phyloP scores from a whole-genome alignment of 2,797 vertebrate species.

The Lophotriccus pileatus region DNA sequence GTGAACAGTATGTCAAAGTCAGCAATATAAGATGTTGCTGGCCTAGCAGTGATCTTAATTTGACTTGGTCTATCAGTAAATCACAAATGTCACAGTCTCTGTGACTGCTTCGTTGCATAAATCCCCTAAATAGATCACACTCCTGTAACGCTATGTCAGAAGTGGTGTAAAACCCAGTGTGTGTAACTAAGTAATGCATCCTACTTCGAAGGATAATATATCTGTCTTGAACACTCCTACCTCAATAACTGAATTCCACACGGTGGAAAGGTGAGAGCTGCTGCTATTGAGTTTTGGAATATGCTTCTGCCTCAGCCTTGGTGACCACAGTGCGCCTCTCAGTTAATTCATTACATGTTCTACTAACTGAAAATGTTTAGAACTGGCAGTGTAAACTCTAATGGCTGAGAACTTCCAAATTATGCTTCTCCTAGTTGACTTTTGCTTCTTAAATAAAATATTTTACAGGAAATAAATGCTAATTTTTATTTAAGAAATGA shows the following conservation, averaged over 20 bases:
- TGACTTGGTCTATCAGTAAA: neutral
- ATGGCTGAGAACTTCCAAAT: neutral
- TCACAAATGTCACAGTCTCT: neutral
- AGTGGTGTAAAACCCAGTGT: neutral
- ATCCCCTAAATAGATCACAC: neutral
- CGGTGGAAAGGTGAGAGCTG: neutral
- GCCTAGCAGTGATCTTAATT: neutral
- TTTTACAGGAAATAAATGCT: neutral
- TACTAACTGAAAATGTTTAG: neutral
- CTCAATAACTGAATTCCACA: neutral
- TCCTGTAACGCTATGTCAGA: neutral
- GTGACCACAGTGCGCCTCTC: neutral
- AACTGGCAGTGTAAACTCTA: neutral
- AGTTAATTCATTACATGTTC: neutral
- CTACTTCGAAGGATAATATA: neutral
- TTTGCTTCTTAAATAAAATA: neutral
- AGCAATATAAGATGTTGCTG: neutral
- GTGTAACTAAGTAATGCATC: neutral
- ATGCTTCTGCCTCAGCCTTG: neutral
- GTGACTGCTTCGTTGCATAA: neutral
- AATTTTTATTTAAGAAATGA: neutral
- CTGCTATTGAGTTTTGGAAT: neutral
- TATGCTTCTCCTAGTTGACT: neutral
- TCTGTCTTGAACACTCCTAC: neutral
- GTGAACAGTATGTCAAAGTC: neutral